Percentiles rank a stretch among this genome's conserved stretches.
These are phyloP conservation scores for Drosophila nigromelanica DNA, from an alignment of 1,140 invertebrate species.

Conservation along the genomic window DNA sequence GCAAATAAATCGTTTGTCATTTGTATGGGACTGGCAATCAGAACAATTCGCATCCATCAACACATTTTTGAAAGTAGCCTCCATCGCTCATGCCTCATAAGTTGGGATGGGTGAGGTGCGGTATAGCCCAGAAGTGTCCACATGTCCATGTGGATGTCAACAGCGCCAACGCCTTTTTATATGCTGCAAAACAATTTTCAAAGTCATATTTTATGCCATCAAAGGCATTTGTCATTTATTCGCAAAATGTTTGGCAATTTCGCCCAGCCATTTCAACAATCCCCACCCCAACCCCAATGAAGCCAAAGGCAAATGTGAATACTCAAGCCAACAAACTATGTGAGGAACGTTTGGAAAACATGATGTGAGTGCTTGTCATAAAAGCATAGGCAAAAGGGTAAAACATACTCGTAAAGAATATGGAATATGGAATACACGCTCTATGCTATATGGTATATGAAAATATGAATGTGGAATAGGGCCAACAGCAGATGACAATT, in stretches of 20 bases:
- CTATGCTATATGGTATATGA: constrained; percentile 7
- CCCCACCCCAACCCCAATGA: background rate
- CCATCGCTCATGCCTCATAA: constrained; percentile 27
- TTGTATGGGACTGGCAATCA: constrained; percentile 37
- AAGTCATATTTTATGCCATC: constrained; percentile 82
- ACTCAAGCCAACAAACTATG: constrained; percentile 42
- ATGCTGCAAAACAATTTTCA: constrained; percentile 79
- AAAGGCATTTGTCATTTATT: constrained; percentile 82
- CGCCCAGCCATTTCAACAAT: constrained; percentile 23
- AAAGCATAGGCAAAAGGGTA: constrained; percentile 42
- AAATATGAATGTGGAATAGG: constrained; percentile 39
- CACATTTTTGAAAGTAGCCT: constrained; percentile 18
- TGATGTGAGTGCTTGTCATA: constrained; percentile 42
- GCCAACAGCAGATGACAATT: constrained; percentile 66
- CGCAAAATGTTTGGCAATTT: constrained; percentile 80
- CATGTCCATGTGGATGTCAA: constrained; percentile 26
- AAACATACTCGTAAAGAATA: constrained; percentile 26
- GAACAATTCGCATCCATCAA: constrained; percentile 34
- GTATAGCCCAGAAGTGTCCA: background rate
- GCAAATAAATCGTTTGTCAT: constrained; percentile 26
- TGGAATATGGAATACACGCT: constrained; percentile 8
- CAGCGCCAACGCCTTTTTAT: constrained; percentile 64
- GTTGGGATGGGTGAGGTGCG: background rate
- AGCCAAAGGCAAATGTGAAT: background rate
- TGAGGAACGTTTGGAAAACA: constrained; percentile 44